A percentile compares a stretch with the other conserved stretches of the same genome.
phyloP scores from a whole-genome alignment of 2,113 vertebrate genomes.

The Vombatus ursinus region DNA sequence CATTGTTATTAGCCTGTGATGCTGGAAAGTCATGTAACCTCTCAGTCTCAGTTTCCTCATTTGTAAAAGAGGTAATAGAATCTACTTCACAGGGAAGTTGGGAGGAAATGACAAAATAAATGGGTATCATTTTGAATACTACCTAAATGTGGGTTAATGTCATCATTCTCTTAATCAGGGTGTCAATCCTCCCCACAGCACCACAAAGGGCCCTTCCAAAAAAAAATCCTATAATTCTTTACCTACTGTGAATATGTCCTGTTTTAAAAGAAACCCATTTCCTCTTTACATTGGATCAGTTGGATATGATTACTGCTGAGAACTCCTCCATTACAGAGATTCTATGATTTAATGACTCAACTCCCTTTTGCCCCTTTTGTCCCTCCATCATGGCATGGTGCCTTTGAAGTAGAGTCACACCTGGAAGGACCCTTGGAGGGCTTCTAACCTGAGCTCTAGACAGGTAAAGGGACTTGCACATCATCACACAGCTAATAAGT shows the following conservation, averaged over 20 bases:
- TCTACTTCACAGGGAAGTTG: not conserved
- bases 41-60: not conserved
- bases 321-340: not conserved
- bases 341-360: not conserved
- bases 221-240: not conserved
- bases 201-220: not conserved
- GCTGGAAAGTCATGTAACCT: not conserved
- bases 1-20: not conserved
- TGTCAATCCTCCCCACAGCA: not conserved
- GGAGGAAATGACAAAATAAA: not conserved
- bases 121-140: not conserved
- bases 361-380: not conserved
- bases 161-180: not conserved
- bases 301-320: not conserved
- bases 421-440: not conserved
- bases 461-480: not conserved
- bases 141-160: not conserved
- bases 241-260: not conserved
- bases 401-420: not conserved
- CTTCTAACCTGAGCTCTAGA: not conserved
- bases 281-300: not conserved
- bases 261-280: not conserved
- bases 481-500: not conserved
- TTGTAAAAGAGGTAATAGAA: not conserved
- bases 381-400: not conserved